Evolutionary conservation across 2,113 vertebrate species (phyloP).

Genomic region (Trematocara stigmaticum): DNA sequence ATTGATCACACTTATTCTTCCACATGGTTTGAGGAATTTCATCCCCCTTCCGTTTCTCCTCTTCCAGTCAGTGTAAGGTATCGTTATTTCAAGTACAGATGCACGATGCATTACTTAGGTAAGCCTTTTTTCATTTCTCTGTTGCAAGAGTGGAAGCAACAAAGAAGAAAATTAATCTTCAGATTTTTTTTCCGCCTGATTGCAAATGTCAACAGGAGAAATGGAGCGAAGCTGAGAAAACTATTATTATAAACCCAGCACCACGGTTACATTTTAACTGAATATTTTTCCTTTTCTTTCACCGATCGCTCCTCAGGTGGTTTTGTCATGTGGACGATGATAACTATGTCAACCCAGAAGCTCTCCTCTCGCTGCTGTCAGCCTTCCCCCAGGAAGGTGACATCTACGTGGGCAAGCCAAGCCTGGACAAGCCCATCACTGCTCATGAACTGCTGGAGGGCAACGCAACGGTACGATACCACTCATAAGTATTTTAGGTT

Average conservation of each 20-base stretch:
- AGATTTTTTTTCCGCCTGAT: not conserved
- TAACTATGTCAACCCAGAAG: conserved; percentile 83
- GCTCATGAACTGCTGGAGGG: conserved; percentile 75
- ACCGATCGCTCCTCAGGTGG: conserved; percentile 66
- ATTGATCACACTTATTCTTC: not conserved
- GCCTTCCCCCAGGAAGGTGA: conserved; percentile 69
- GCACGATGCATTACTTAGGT: not conserved
- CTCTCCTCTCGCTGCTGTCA: conserved; percentile 77
- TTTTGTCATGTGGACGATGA: conserved; percentile 93
- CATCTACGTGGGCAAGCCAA: conserved; percentile 86
- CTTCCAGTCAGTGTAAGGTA: not conserved
- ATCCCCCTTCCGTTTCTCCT: not conserved
- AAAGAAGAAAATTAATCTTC: not conserved
- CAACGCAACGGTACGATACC: conserved; percentile 77
- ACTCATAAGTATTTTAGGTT: not conserved
- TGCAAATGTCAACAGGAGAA: not conserved
- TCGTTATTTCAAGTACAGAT: not conserved
- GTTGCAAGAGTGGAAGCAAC: not conserved
- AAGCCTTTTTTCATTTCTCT: not conserved
- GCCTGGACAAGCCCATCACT: conserved; percentile 84
- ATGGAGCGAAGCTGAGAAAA: not conserved
- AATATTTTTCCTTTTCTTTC: not conserved
- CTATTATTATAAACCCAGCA: not conserved
- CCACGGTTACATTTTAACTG: not conserved
- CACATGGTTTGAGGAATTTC: not conserved